Conservation (phyloP, 2,888 invertebrate species). For the Lampropteryx suffumata region DNA sequence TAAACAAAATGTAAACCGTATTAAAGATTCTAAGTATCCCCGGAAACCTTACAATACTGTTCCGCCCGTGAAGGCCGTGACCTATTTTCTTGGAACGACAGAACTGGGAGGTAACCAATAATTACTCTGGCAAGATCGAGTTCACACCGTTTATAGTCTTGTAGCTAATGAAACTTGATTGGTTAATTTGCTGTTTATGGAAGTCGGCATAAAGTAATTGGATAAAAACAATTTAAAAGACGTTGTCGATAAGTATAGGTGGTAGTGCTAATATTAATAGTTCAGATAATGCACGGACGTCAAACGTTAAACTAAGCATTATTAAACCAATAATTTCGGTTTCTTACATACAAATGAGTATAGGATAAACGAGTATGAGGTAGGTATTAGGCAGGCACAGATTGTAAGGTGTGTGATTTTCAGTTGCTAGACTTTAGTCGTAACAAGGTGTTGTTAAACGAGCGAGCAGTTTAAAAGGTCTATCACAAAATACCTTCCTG, state of each 20-base stretch:
- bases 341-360: too few species aligned
- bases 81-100: slow-evolving; percentile 29
- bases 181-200: slow-evolving; percentile 10
- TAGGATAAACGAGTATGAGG: too few species aligned
- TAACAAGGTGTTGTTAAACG: too few species aligned
- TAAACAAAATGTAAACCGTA: background rate
- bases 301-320: too few species aligned
- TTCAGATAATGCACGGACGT: too few species aligned
- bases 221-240: background rate
- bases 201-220: background rate
- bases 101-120: slow-evolving; percentile 18
- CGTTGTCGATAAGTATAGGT: background rate
- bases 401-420: too few species aligned
- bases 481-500: too few species aligned
- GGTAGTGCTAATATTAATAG: background rate
- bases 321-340: too few species aligned
- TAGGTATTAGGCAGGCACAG: too few species aligned
- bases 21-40: slow-evolving; percentile 2
- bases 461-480: too few species aligned
- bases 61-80: slow-evolving; percentile 25
- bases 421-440: too few species aligned
- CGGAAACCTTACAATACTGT: slow-evolving; percentile 16
- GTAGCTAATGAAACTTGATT: slow-evolving; percentile 23
- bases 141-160: slow-evolving; percentile 15
- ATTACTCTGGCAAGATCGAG: slow-evolving; percentile 16